Base-by-base conservation (phyloP, 2,113 vertebrate genomes). In the Osmerus eperlanus region DNA sequence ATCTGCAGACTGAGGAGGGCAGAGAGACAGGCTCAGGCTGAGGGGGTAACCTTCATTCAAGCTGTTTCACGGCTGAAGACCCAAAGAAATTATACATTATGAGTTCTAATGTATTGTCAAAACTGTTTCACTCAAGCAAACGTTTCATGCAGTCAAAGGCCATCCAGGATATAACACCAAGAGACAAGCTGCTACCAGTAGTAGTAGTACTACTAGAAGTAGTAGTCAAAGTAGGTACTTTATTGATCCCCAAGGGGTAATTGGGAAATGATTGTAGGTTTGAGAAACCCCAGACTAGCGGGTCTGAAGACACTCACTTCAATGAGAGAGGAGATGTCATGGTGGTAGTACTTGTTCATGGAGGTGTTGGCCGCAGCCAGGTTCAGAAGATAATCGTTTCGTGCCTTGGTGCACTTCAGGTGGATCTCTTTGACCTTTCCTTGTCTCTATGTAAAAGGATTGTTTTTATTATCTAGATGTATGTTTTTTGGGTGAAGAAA, bases 331-430 rank as follows among this genome's bases (percentile, higher is more conserved):
- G 90, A 82, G 65, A 94, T 83, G 41, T 96, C 94, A 0, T 85
- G 86, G 32, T 95, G 65, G 73, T 93, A 97, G 82, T 95, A 96
- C 78, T 93, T 94, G 76, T 88, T 91, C 86, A 95, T 87, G 0
- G 93, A 93, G 0, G 93, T 85, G 0, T 96, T 97, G 74, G 92
- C 93, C 0, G 92, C 92, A 41, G 91, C 88, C 74, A 97, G 79
- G 86, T 90, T 95, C 56, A 96, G 90, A 71, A 96, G 92, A 80
- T 97, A 96, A 29, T 96, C 94, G 0, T 96, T 96, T 41, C 95
- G 90, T 0, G 94, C 94, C 81, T 94, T 95, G 28, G 90, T 95
- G 83, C 93, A 93, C 77, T 95, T 96, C 72, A 94, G 84, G 70
- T 92, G 86, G 61, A 91, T 93, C 25, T 96, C 95, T 77, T 93